phyloP scores from a whole-genome alignment of 2,888 invertebrate species.

The Fragum sueziense region DNA sequence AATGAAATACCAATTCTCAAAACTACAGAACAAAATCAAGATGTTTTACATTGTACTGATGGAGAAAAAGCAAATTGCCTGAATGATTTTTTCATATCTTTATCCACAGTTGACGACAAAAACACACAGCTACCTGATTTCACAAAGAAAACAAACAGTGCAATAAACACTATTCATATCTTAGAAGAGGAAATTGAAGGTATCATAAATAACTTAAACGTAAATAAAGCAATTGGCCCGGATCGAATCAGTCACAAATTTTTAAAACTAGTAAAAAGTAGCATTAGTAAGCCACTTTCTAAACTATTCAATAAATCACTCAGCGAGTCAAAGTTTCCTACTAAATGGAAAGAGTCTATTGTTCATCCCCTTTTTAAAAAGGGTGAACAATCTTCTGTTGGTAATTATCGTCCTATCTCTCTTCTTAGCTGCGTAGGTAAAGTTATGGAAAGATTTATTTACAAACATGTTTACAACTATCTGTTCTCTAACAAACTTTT shows the following conservation, averaged over 20 bases:
- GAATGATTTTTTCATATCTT: slow-evolving; percentile 7
- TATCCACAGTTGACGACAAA: neutral
- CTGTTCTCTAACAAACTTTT: slow-evolving; percentile 2
- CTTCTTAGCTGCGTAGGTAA: slow-evolving; percentile 16
- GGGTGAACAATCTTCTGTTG: neutral
- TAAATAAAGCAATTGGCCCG: slow-evolving; percentile 16
- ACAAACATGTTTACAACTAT: slow-evolving; percentile 21
- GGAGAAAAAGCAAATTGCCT: slow-evolving; percentile 18
- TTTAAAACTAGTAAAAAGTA: neutral
- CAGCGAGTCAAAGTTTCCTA: neutral
- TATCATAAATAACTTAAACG: neutral
- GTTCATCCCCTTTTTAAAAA: slow-evolving; percentile 24
- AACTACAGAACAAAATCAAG: neutral
- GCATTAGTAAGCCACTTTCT: neutral
- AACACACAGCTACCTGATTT: neutral
- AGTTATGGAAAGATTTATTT: slow-evolving; percentile 11
- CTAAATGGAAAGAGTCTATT: slow-evolving; percentile 10
- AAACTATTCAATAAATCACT: slow-evolving; percentile 25
- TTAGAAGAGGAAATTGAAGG: neutral
- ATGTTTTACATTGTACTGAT: neutral
- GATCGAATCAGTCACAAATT: slow-evolving; percentile 14
- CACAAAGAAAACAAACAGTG: neutral
- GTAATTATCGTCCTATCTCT: slow-evolving; percentile 16
- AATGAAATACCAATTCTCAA: neutral
- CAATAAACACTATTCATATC: neutral